Evolutionary conservation across 2,113 vertebrate genomes (phyloP).

Genomic region (Motacilla alba): DNA sequence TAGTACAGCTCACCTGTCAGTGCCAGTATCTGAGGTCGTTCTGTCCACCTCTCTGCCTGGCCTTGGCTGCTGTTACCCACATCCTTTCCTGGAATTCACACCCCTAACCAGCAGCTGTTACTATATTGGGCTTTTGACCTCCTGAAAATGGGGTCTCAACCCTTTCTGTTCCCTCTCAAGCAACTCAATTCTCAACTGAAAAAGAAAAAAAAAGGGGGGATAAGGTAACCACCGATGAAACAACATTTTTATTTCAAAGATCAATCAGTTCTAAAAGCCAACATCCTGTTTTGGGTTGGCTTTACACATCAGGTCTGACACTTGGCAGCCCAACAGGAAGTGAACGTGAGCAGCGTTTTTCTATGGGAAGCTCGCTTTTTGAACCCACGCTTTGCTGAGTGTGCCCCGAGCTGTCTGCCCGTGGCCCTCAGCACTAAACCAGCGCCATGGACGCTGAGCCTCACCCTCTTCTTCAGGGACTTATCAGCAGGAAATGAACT

Average conservation of each 20-base stretch:
- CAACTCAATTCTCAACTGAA: neutral
- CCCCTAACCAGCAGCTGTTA: neutral
- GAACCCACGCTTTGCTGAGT: neutral
- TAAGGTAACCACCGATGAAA: neutral
- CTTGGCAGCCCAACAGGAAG: constrained; percentile 53
- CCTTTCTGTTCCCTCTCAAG: neutral
- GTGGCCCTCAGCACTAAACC: neutral
- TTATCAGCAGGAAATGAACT: constrained; percentile 71
- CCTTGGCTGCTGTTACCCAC: neutral
- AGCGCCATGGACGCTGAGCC: neutral
- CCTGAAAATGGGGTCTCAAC: neutral
- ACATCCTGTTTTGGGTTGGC: constrained; percentile 75
- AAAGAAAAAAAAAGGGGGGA: neutral
- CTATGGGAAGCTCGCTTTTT: neutral
- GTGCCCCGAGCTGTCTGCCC: neutral
- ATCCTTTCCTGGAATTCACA: neutral
- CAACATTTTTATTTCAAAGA: constrained; percentile 43
- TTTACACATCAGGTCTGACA: neutral
- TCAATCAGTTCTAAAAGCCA: constrained; percentile 26
- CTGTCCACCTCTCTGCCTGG: neutral
- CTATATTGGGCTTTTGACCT: neutral
- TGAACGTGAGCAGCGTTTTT: neutral
- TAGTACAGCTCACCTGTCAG: neutral
- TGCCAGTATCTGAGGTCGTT: neutral
- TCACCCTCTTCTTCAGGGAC: constrained; percentile 52